A percentile compares a stretch with the other conserved stretches of the same genome.
These are phyloP conservation scores for Falco biarmicus DNA, from an alignment of 2,797 vertebrate species.

Conservation along the genomic window DNA sequence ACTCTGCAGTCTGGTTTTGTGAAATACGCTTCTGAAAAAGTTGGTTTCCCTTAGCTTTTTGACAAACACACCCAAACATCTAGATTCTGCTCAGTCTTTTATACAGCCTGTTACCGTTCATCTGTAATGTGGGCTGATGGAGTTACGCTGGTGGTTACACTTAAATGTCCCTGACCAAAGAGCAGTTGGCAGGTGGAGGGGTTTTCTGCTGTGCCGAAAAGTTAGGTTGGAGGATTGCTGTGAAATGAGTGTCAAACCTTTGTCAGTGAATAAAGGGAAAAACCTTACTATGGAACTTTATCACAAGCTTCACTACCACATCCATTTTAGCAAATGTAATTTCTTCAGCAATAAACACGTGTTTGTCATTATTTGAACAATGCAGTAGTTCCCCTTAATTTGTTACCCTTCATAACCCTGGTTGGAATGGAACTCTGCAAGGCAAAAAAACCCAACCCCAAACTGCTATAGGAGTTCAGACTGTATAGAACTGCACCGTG, in stretches of 20 bases:
- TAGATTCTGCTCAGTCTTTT: not conserved
- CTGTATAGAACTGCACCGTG: no score
- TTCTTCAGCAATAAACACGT: not conserved
- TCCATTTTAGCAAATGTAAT: not conserved
- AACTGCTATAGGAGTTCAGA: not conserved
- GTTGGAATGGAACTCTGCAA: not conserved
- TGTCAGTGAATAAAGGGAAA: not conserved
- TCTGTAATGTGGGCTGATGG: not conserved
- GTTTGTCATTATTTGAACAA: not conserved
- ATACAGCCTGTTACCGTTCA: not conserved
- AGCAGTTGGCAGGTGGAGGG: not conserved
- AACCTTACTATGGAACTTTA: not conserved
- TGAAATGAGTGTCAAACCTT: not conserved
- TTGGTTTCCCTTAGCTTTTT: not conserved
- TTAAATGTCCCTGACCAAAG: not conserved
- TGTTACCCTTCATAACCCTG: not conserved
- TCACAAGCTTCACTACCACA: not conserved
- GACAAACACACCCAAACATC: not conserved
- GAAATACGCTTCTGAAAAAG: not conserved
- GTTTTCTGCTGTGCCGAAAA: not conserved
- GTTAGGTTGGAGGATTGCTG: not conserved
- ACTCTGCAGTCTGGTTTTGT: not conserved
- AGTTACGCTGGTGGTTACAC: not conserved
- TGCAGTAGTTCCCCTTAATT: not conserved
- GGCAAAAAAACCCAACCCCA: not conserved